Evolutionary conservation across 2,888 invertebrate species (phyloP).

Genomic region (Torymus texanus): DNA sequence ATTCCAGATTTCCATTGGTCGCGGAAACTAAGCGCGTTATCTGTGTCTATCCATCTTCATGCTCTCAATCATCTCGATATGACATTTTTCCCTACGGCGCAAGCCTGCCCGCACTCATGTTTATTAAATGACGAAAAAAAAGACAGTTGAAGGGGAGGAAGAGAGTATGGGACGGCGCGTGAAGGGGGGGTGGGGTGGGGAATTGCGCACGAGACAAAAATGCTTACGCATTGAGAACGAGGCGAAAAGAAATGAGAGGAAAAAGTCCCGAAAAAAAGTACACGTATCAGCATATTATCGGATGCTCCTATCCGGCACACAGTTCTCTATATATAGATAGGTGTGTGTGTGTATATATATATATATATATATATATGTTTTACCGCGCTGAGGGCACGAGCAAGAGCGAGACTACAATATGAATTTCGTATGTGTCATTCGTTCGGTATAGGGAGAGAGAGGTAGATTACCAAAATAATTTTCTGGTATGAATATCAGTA

Average conservation of each 20-base stretch:
- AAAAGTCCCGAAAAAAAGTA: conserved; percentile 6
- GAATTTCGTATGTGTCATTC: no score
- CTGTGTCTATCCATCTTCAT: neutral
- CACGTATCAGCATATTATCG: conserved; percentile 38
- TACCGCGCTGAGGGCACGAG: no score
- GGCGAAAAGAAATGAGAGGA: neutral
- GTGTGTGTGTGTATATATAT: no score
- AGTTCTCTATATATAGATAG: neutral
- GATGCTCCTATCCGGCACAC: neutral
- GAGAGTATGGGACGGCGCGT: neutral
- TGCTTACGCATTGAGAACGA: conserved; percentile 7
- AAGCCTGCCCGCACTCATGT: neutral
- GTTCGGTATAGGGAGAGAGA: neutral
- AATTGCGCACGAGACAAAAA: neutral
- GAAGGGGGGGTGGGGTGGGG: no score
- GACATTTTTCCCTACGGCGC: conserved; percentile 8
- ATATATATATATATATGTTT: no score
- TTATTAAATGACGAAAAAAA: conserved; percentile 23
- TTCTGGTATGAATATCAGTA: no score
- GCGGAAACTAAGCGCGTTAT: no score
- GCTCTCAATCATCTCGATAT: conserved; percentile 2
- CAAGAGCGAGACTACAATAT: no score
- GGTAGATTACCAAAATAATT: no score
- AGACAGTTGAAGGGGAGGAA: neutral
- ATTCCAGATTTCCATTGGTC: no score